Evolutionary conservation across 2,113 vertebrate species (phyloP).

Genomic region (Scortum barcoo): DNA sequence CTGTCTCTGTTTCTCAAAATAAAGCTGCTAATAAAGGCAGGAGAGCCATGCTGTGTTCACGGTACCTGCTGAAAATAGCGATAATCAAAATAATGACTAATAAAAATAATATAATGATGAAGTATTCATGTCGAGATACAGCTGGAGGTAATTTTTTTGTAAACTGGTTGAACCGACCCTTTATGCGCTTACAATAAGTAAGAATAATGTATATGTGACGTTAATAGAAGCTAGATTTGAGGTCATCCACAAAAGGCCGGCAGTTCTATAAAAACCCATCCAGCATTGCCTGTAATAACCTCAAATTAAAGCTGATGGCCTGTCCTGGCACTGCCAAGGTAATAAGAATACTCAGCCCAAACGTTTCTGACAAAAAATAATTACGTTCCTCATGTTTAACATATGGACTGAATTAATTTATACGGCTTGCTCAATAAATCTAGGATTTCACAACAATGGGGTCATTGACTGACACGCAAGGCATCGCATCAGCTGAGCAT

Average conservation of each 20-base stretch:
- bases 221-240: neutral
- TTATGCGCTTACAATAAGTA: neutral
- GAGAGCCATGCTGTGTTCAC: no score
- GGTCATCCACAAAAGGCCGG: neutral
- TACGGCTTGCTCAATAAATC: constrained; percentile 58
- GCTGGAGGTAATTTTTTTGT: neutral
- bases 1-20: no score
- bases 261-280: constrained; percentile 17
- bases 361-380: constrained; percentile 16
- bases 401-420: constrained; percentile 64
- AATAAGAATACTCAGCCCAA: neutral
- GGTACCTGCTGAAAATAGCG: no score
- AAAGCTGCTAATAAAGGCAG: no score
- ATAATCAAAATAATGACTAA: neutral
- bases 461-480: constrained; percentile 61
- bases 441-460: constrained; percentile 71
- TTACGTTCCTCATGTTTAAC: constrained; percentile 50
- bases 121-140: neutral
- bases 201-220: neutral
- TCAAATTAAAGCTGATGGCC: constrained; percentile 29
- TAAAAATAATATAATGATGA: no score
- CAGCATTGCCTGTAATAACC: neutral
- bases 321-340: constrained; percentile 26
- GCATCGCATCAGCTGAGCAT: constrained; percentile 55
- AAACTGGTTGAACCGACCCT: neutral